These are phyloP conservation scores for Brachystomella parvula DNA, from an alignment of 1,140 invertebrate genomes.

Conservation along the genomic window DNA sequence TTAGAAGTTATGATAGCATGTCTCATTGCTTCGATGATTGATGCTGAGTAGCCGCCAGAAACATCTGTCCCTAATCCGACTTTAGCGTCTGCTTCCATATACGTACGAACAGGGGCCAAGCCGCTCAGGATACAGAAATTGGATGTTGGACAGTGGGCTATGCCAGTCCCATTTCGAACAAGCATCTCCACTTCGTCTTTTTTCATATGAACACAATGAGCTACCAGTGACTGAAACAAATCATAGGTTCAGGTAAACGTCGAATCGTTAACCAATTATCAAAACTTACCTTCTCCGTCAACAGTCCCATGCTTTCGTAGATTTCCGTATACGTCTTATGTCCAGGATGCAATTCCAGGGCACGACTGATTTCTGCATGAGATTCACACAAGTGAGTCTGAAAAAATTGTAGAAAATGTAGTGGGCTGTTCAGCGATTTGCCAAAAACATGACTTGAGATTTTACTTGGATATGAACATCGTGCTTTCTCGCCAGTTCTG, in stretches of 20 bases:
- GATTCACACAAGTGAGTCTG: conserved; percentile 81
- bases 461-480: conserved; percentile 66
- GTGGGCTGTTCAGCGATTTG: not conserved
- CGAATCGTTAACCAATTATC: no score
- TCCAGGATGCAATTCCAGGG: conserved; percentile 52
- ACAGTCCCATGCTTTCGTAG: conserved; percentile 62
- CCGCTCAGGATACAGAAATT: conserved; percentile 74
- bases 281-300: conserved; percentile 51
- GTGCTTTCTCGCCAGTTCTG: conserved; percentile 56
- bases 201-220: conserved; percentile 67
- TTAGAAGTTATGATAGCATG: conserved; percentile 63
- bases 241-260: not conserved
- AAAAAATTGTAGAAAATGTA: conserved; percentile 39
- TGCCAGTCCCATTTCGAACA: conserved; percentile 51
- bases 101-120: conserved; percentile 61
- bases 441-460: not conserved
- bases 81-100: conserved; percentile 56
- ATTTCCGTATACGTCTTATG: conserved; percentile 60
- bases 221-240: conserved; percentile 58
- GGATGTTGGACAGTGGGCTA: conserved; percentile 79
- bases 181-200: conserved; percentile 63
- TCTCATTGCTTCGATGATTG: conserved; percentile 66
- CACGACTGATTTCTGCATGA: conserved; percentile 57
- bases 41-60: conserved; percentile 65
- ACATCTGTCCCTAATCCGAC: conserved; percentile 84